phyloP scores from a whole-genome alignment of 2,888 invertebrate genomes.

The Syritta pipiens region DNA sequence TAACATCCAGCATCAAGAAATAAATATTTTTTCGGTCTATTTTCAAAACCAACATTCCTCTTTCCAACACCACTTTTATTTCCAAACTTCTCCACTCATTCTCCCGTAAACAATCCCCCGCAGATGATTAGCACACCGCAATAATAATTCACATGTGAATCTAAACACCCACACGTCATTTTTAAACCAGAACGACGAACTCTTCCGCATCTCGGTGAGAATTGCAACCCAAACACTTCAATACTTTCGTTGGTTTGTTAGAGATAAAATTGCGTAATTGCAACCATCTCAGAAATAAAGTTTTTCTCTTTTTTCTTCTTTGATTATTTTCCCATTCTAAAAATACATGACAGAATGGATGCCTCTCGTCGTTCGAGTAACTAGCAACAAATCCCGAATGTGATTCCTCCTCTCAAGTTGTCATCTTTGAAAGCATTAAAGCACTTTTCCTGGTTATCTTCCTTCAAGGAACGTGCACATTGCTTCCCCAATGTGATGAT shows the following conservation, averaged over 20 bases:
- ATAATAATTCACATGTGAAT: constrained; percentile 50
- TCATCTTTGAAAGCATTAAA: too few relatives aligned
- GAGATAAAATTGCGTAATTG: constrained; percentile 58
- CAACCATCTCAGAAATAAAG: constrained; percentile 61
- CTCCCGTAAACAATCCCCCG: neutral
- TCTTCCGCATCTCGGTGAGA: constrained; percentile 41
- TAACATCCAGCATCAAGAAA: too few relatives aligned
- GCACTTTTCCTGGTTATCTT: neutral
- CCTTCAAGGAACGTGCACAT: neutral
- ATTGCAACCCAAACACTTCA: constrained; percentile 29
- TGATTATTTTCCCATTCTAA: constrained; percentile 40
- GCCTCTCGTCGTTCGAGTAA: too few relatives aligned
- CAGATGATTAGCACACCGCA: neutral
- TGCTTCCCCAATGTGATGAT: constrained; percentile 12
- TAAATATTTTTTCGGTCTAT: too few relatives aligned
- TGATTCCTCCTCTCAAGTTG: too few relatives aligned
- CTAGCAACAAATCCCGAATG: too few relatives aligned
- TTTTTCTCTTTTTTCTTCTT: constrained; percentile 36
- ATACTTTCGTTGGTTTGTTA: constrained; percentile 22
- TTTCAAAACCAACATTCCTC: too few relatives aligned
- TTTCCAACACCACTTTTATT: neutral
- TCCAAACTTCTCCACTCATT: neutral
- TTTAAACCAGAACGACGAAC: constrained; percentile 4
- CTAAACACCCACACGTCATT: constrained; percentile 5
- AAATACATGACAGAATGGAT: constrained; percentile 31